phyloP scores from a whole-genome alignment of 2,888 invertebrate genomes.

The Bellardia bayeri region DNA sequence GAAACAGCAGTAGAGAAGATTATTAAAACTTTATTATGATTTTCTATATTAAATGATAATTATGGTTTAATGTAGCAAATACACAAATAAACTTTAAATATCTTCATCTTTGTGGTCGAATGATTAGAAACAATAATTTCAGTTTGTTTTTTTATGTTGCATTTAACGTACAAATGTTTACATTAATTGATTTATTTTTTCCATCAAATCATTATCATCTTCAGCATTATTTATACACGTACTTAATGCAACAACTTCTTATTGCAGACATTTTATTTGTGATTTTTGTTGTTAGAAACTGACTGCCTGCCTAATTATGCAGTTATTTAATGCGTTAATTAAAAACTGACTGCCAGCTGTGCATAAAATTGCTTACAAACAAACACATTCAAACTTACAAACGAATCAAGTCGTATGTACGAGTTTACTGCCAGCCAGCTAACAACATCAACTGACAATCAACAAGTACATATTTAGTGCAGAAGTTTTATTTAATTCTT shows the following conservation, averaged over 20 bases:
- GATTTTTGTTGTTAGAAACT: slow-evolving; percentile 43
- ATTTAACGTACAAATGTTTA: slow-evolving; percentile 40
- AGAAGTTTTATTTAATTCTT: slow-evolving; percentile 42
- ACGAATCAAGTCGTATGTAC: slow-evolving; percentile 24
- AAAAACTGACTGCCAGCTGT: slow-evolving; percentile 74
- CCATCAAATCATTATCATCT: neutral
- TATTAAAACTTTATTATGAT: too few relatives aligned
- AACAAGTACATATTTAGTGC: slow-evolving; percentile 28
- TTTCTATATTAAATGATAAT: too few relatives aligned
- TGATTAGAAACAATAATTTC: neutral
- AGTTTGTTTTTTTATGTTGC: slow-evolving; percentile 12
- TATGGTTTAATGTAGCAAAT: neutral
- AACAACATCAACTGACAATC: slow-evolving; percentile 18
- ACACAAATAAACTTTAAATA: neutral
- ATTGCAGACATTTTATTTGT: neutral
- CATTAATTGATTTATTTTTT: slow-evolving; percentile 44
- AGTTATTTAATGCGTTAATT: slow-evolving; percentile 75
- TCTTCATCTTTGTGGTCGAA: neutral
- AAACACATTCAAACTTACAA: neutral
- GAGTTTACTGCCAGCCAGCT: neutral
- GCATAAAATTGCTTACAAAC: slow-evolving; percentile 36
- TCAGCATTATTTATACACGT: slow-evolving; percentile 12
- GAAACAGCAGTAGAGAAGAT: too few relatives aligned
- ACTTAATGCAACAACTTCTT: slow-evolving; percentile 22
- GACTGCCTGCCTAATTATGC: slow-evolving; percentile 70